These are phyloP conservation scores for Mycteria americana DNA, from an alignment of 2,797 vertebrate species.

Conservation along the genomic window DNA sequence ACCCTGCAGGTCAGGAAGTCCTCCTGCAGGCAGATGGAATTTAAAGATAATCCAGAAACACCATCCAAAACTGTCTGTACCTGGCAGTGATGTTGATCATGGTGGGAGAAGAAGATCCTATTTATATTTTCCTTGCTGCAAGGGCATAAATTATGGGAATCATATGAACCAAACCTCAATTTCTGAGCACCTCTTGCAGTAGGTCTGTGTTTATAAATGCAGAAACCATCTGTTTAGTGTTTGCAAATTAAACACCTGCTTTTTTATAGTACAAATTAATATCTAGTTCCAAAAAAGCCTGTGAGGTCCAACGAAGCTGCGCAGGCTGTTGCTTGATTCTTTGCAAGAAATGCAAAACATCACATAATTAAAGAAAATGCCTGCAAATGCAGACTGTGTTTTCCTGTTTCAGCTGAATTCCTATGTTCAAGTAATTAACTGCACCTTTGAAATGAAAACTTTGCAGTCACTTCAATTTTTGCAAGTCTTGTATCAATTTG, in stretches of 20 bases:
- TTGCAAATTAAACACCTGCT: constrained; percentile 39
- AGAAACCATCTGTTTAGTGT: constrained; percentile 22
- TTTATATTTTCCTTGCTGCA: constrained; percentile 18
- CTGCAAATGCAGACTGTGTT: neutral
- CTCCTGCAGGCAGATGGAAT: constrained; percentile 52
- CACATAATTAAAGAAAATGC: constrained; percentile 38
- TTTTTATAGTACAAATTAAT: constrained; percentile 3
- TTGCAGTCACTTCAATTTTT: neutral
- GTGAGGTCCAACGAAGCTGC: neutral
- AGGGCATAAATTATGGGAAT: neutral
- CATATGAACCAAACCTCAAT: neutral
- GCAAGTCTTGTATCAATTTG: neutral
- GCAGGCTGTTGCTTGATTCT: neutral
- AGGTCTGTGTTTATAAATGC: constrained; percentile 8
- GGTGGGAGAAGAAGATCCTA: constrained; percentile 19
- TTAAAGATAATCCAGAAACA: constrained; percentile 44
- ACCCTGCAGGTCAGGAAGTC: constrained; percentile 46
- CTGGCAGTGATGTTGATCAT: neutral
- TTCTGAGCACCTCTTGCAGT: neutral
- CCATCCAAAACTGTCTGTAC: neutral
- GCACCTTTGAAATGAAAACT: neutral
- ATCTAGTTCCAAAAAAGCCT: constrained; percentile 11
- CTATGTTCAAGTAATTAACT: neutral
- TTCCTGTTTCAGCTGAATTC: neutral
- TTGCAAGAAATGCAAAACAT: constrained; percentile 8